Evolutionary conservation across 1,140 invertebrate species (phyloP).

Genomic region (Psix sp.): DNA sequence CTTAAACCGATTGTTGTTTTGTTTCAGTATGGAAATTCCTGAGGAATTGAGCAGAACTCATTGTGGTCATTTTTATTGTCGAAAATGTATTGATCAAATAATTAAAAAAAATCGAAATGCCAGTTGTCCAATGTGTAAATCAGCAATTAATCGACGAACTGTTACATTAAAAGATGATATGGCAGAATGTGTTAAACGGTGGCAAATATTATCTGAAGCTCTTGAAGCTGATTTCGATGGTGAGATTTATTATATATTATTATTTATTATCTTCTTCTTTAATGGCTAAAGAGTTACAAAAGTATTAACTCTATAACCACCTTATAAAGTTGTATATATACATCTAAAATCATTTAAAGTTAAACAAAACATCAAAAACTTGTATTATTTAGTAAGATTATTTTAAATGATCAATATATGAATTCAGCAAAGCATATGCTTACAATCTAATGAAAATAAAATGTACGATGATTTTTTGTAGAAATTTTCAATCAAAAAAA

Average conservation of each 20-base stretch:
- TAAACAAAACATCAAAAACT: too few relatives aligned
- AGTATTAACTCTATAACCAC: background rate
- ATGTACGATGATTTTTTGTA: background rate
- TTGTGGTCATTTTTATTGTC: constrained; percentile 42
- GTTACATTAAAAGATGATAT: constrained; percentile 37
- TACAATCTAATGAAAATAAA: constrained; percentile 2
- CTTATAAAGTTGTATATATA: background rate
- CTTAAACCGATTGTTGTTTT: background rate
- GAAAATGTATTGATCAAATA: constrained; percentile 24
- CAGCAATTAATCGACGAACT: constrained; percentile 33
- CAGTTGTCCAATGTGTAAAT: constrained; percentile 39
- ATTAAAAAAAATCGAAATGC: constrained; percentile 15
- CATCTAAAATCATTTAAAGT: too few relatives aligned
- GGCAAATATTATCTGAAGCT: constrained; percentile 19
- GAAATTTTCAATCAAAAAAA: background rate
- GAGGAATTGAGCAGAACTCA: constrained; percentile 29
- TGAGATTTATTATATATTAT: constrained; percentile 11
- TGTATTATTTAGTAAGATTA: too few relatives aligned
- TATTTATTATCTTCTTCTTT: too few relatives aligned
- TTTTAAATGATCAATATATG: too few relatives aligned
- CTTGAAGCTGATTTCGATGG: constrained; percentile 40
- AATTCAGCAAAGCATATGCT: constrained; percentile 1
- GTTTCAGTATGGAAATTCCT: constrained; percentile 32
- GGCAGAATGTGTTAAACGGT: constrained; percentile 34
- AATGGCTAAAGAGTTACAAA: too few relatives aligned